Evolutionary conservation across 2,113 vertebrate genomes (phyloP).

Genomic region (Entelurus aequoreus): DNA sequence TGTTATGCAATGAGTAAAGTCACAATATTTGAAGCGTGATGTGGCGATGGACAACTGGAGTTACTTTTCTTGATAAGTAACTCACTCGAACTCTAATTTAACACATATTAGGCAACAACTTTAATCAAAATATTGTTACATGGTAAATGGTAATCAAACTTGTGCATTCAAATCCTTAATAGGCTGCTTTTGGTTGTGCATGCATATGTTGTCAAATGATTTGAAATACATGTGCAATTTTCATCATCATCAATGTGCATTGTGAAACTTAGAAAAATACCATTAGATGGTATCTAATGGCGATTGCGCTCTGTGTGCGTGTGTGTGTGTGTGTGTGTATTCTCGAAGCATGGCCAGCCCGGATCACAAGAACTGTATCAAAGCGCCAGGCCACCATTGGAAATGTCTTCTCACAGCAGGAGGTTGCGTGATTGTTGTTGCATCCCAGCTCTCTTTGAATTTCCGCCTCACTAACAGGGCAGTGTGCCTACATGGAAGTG

Average conservation of each 20-base stretch:
- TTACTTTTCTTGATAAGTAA: too few relatives aligned
- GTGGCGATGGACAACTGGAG: too few relatives aligned
- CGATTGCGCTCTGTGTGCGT: slow-evolving; percentile 41
- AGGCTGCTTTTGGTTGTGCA: slow-evolving; percentile 11
- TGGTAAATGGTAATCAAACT: too few relatives aligned
- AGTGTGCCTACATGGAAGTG: slow-evolving; percentile 54
- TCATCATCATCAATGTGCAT: slow-evolving; percentile 37
- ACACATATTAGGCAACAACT: too few relatives aligned
- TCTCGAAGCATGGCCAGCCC: slow-evolving; percentile 55
- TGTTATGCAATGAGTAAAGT: too few relatives aligned
- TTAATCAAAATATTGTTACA: too few relatives aligned
- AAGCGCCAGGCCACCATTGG: slow-evolving; percentile 63
- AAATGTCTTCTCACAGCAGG: slow-evolving; percentile 70
- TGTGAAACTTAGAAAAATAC: slow-evolving; percentile 47
- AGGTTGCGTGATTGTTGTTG: slow-evolving; percentile 66
- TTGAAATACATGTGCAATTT: slow-evolving; percentile 4
- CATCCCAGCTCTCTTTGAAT: slow-evolving; percentile 68
- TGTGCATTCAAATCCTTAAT: too few relatives aligned
- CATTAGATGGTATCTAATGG: slow-evolving; percentile 54
- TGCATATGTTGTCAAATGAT: slow-evolving; percentile 11
- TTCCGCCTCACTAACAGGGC: slow-evolving; percentile 69
- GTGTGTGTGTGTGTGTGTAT: slow-evolving; percentile 4
- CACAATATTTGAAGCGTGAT: too few relatives aligned
- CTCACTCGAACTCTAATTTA: too few relatives aligned
- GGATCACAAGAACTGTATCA: slow-evolving; percentile 73